These are phyloP conservation scores for Liasis olivaceus DNA, from an alignment of 2,797 vertebrate species.

Conservation along the genomic window DNA sequence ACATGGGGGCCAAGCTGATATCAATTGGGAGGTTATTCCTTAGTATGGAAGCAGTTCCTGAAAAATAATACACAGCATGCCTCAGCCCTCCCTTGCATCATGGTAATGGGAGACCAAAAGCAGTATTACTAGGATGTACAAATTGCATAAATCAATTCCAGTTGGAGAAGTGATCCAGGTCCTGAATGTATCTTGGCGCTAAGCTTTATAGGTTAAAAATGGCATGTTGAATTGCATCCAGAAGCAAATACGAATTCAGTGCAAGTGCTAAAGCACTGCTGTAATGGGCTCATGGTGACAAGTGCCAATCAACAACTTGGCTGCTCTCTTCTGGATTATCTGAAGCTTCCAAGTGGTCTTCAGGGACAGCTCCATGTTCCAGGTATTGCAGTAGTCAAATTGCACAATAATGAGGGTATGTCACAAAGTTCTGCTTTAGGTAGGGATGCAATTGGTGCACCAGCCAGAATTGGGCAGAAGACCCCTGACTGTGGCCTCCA, in stretches of 20 bases:
- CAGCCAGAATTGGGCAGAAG: background rate
- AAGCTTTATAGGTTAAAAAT: background rate
- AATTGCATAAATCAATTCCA: background rate
- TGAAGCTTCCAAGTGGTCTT: background rate
- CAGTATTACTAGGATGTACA: background rate
- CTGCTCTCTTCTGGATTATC: background rate
- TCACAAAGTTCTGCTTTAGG: background rate
- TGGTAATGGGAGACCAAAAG: background rate
- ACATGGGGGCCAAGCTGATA: background rate
- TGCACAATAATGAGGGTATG: background rate
- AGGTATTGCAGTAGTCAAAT: background rate
- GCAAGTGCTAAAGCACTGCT: background rate
- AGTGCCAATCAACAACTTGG: background rate
- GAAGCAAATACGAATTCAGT: background rate
- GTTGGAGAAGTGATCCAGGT: background rate
- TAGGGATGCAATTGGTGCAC: background rate
- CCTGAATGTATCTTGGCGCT: background rate
- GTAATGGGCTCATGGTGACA: background rate
- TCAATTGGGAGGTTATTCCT: background rate
- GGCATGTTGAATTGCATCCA: background rate
- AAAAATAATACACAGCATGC: background rate
- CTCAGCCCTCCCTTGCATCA: background rate
- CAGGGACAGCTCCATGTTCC: background rate
- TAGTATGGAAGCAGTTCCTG: background rate
- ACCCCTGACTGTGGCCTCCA: background rate